Evolutionary conservation across 2,888 invertebrate genomes (phyloP), one percentile per base, ranked within the genome.

Genomic region (Ernsta delagoae): DNA sequence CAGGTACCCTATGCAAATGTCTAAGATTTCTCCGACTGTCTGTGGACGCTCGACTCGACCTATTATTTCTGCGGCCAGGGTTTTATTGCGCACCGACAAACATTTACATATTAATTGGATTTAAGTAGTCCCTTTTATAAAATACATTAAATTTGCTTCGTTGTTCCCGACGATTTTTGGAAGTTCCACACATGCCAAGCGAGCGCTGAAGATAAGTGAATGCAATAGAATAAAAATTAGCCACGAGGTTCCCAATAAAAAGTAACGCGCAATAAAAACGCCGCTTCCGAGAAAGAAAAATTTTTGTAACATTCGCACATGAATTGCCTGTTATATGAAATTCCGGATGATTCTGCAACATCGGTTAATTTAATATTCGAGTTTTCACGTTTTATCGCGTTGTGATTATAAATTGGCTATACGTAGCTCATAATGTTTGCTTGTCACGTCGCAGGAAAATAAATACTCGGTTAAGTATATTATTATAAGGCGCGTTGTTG

Each of bases 21-120:
- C 74, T 74, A 79, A 83, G 83, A 85, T 85, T 85, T 86, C 85
- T 81, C 85, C 78, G 75, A 73, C 75, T 70, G 73, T 71, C 75
- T 73, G 71, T 70, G 70, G 72, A 73, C 76, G 74, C 69, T 77
- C 66, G 59, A 77, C 76, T 76, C 78, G 75, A 79, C 77, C 79
- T 78, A 83, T 83, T 83, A 82, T 82, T 80, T 80, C 79, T 81
- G 77, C 75, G 76, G 79, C 78, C 78, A 81, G 81, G 80, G 79
- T 83, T 84, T 82, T 83, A 84, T 85, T 85, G 79, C 79, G 78
- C 79, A 78, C 77, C 76, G 74, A 74, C 73, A 75, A 75, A 71
- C 72, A 84, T 84, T 86, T 83, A 79, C 83, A 83, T 86, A 84
- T 85, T 84, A 83, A 86, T 85, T 85, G 79, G 78, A 80, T 81